These are phyloP conservation scores for Xestia sexstrigata DNA, from an alignment of 2,888 invertebrate genomes.

Conservation along the genomic window DNA sequence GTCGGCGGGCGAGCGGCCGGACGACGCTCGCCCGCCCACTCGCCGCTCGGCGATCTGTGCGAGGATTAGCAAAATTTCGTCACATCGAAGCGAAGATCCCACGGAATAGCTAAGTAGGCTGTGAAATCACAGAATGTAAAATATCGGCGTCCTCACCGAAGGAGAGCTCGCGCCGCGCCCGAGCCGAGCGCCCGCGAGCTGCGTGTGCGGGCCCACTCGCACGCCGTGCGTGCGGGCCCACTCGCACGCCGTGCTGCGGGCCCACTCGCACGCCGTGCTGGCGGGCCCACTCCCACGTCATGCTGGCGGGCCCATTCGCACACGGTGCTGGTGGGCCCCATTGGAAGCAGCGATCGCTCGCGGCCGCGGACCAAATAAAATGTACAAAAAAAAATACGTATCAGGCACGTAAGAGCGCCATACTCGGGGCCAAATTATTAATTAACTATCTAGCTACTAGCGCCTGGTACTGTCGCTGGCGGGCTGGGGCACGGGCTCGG, in stretches of 20 bases:
- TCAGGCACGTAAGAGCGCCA: constrained; percentile 17
- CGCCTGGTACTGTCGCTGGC: too few species aligned
- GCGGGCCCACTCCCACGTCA: too few species aligned
- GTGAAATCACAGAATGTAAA: constrained; percentile 49
- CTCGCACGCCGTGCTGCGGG: too few species aligned
- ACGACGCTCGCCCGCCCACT: constrained; percentile 33
- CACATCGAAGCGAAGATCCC: constrained; percentile 48
- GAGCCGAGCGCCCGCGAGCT: background rate
- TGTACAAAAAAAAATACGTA: constrained; percentile 67
- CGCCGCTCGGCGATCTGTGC: constrained; percentile 26
- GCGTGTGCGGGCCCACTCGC: too few species aligned
- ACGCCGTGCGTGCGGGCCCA: too few species aligned
- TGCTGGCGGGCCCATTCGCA: too few species aligned
- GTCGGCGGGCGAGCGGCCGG: constrained; percentile 44
- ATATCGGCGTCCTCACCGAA: constrained; percentile 4
- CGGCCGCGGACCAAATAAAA: constrained; percentile 61
- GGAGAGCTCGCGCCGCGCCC: background rate
- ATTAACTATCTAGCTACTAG: constrained; percentile 84
- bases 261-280: too few species aligned
- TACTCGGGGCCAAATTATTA: constrained; percentile 69
- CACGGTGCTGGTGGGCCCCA: too few species aligned
- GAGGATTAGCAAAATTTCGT: constrained; percentile 48
- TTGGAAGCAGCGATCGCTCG: background rate
- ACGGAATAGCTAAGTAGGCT: constrained; percentile 45
- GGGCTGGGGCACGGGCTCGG: too few species aligned